Evolutionary conservation across 2,797 vertebrate genomes (phyloP).

Genomic region (Takifugu rubripes): DNA sequence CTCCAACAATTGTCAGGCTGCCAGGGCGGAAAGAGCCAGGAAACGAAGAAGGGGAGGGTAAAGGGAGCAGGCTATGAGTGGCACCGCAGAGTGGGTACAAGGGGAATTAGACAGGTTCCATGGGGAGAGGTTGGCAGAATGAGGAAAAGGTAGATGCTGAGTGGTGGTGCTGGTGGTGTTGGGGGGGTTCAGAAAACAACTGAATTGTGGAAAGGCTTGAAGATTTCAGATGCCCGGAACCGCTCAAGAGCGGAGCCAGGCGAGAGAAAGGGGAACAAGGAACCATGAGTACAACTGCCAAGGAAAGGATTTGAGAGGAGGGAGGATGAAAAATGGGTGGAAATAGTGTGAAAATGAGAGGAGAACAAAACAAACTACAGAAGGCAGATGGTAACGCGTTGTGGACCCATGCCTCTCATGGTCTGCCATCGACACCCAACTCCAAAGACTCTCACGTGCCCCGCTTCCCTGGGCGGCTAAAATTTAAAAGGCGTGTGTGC

Average conservation of each 20-base stretch:
- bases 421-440: slow-evolving; percentile 67
- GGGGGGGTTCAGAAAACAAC: slow-evolving; percentile 56
- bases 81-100: slow-evolving; percentile 70
- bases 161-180: slow-evolving; percentile 3
- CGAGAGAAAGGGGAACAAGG: slow-evolving; percentile 22
- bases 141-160: slow-evolving; percentile 58
- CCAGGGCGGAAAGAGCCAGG: slow-evolving; percentile 69
- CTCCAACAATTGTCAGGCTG: slow-evolving; percentile 73
- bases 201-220: slow-evolving; percentile 44
- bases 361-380: slow-evolving; percentile 58
- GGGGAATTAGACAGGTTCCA: slow-evolving; percentile 73
- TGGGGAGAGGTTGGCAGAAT: slow-evolving; percentile 60
- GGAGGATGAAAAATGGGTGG: slow-evolving; percentile 5
- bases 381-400: slow-evolving; percentile 61
- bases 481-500: slow-evolving; percentile 75
- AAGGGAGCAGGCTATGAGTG: slow-evolving; percentile 69
- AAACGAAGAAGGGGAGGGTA: slow-evolving; percentile 62
- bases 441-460: slow-evolving; percentile 56
- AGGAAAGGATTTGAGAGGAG: neutral
- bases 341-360: slow-evolving; percentile 52
- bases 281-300: neutral
- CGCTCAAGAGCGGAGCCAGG: slow-evolving; percentile 20
- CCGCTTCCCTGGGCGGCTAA: slow-evolving; percentile 64
- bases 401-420: slow-evolving; percentile 65
- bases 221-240: slow-evolving; percentile 59